Base-by-base conservation (phyloP, 2,113 vertebrate genomes). In the Leiothrix lutea region DNA sequence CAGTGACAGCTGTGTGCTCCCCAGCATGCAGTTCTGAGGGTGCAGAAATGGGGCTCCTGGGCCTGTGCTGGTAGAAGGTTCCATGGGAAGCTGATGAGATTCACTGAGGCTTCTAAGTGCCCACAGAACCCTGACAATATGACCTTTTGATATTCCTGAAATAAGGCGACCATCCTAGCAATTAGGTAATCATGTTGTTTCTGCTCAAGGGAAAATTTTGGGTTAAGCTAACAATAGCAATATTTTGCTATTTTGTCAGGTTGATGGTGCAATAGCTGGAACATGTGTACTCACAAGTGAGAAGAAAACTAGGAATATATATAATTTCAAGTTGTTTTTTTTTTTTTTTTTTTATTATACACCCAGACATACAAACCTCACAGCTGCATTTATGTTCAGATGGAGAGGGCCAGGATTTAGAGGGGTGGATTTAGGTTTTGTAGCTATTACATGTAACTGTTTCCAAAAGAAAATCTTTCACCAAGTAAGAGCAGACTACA, bases 1-100 rank as follows among this genome's bases (percentile, higher is more conserved):
- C 18, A 67, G 5, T 21, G 14, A 23, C n/a, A 70, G 15, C 5
- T 2, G 2, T 17, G 4, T 65, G 11, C 1, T 3, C 16, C 12
- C 5, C 11, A 73, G 22, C 3, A 6, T 2, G 5, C 8, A 51
- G 26, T 60, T 42, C 14, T 24, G 44, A 40, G 14, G 5, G 5
- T 47, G 44, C 28, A 88, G 86, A 88, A 86, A 69, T 28, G 11
- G 44, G 8, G 12, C 21, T 85, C 4, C 19, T 61, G 42, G 9
- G 14, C 17, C 8, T 36, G 65, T 15, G 17, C 3, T 56, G 13
- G 16, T 56, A 22, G 10, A 9, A 72, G 2, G 15, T 65, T 31
- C 20, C 23, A 58, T 15, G 6, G 20, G 36, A 70, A 84, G 21
- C 11, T 48, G 9, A 7, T 12, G 25, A 53, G 5, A 60, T 74